Percentiles rank a stretch among this genome's conserved stretches.
These are phyloP conservation scores for Xestoiulus laeticollis DNA, from an alignment of 2,888 invertebrate genomes.

Conservation along the genomic window DNA sequence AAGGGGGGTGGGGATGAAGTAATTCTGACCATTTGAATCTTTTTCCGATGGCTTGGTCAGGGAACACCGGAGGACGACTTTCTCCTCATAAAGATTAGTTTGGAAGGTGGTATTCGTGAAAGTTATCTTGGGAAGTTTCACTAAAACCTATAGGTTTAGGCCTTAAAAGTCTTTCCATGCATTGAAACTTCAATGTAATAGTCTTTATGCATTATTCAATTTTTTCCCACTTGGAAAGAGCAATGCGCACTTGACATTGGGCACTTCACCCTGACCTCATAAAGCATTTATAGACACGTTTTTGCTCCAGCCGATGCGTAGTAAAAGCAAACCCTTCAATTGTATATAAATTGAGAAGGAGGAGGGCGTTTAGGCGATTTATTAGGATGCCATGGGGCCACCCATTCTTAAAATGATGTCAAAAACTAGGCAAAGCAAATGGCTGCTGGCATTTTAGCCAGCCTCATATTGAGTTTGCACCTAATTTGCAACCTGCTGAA, in stretches of 20 bases:
- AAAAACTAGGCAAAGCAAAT: neutral
- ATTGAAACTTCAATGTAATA: neutral
- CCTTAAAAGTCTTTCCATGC: no score
- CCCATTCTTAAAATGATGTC: neutral
- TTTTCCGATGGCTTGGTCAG: no score
- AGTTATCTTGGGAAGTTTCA: no score
- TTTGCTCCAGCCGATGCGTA: neutral
- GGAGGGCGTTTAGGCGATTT: constrained; percentile 16
- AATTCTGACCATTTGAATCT: no score
- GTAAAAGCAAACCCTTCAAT: neutral
- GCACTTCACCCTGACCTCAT: constrained; percentile 19
- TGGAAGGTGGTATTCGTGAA: no score
- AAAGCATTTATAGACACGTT: neutral
- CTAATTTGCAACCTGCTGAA: neutral
- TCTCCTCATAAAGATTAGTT: no score
- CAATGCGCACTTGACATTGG: constrained; percentile 13
- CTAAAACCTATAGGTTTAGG: no score
- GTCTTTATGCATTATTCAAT: neutral
- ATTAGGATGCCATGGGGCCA: neutral
- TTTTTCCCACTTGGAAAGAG: neutral
- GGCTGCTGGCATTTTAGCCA: neutral
- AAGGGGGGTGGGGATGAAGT: no score
- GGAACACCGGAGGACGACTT: no score
- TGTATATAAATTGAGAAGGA: neutral
- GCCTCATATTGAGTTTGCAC: neutral